Conservation (phyloP, 2,113 vertebrate genomes). For the Mohoua ochrocephala region DNA sequence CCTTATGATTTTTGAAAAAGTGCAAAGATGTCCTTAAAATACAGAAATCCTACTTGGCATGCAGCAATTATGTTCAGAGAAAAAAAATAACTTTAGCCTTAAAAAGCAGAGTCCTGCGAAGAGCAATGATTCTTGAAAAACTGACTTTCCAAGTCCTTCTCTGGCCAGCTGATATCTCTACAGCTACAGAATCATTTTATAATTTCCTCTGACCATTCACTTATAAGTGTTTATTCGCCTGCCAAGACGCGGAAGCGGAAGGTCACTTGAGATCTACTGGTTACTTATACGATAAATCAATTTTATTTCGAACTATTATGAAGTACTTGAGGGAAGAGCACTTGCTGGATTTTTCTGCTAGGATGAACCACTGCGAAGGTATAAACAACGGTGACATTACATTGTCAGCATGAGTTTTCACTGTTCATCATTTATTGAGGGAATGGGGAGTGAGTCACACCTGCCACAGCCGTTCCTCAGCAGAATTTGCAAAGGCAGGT, state of each 20-base stretch:
- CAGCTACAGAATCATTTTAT: neutral
- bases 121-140: neutral
- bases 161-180: neutral
- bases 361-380: neutral
- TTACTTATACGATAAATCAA: neutral
- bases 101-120: neutral
- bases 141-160: neutral
- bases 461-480: neutral
- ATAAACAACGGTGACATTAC: neutral
- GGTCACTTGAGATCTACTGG: neutral
- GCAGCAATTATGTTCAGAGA: neutral
- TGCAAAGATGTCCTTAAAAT: neutral
- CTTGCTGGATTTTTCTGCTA: neutral
- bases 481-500: neutral
- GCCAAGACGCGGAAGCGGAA: neutral
- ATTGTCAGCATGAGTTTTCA: neutral
- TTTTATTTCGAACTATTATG: neutral
- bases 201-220: neutral
- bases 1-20: neutral
- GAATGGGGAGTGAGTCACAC: neutral
- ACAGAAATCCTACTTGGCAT: neutral
- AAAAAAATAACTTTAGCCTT: neutral
- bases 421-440: neutral
- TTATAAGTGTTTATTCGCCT: neutral
- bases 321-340: neutral